These are phyloP conservation scores for Drosophila picticornis DNA, from an alignment of 2,888 invertebrate species.

Conservation along the genomic window DNA sequence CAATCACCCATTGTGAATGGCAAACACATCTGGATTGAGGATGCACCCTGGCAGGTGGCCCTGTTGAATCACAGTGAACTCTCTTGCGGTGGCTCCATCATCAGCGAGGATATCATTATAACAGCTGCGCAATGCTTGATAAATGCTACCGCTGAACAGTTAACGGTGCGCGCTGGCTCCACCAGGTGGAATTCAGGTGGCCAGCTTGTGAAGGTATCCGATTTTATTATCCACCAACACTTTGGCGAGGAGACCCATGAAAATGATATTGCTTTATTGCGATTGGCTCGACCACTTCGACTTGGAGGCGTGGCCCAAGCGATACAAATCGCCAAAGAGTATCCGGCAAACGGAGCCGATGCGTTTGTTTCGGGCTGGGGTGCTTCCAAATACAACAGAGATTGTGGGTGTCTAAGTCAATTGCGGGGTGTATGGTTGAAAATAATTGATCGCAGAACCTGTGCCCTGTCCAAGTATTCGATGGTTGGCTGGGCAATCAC, in stretches of 20 bases:
- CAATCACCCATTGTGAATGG: constrained; percentile 18
- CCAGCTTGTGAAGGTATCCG: constrained; percentile 7
- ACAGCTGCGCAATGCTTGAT: constrained; percentile 23
- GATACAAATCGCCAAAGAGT: constrained; percentile 2
- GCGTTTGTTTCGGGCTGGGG: constrained; percentile 31
- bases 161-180: constrained; percentile 27
- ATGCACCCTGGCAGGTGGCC: constrained; percentile 23
- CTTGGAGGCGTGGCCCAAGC: background rate
- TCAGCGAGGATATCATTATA: constrained; percentile 8
- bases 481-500: constrained; percentile 12
- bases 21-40: background rate
- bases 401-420: background rate
- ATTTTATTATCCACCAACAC: constrained; percentile 3
- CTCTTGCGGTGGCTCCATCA: constrained; percentile 23
- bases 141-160: background rate
- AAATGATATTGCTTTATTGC: constrained; percentile 19
- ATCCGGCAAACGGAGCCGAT: background rate
- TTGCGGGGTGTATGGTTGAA: constrained; percentile 1
- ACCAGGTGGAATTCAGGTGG: constrained; percentile 15
- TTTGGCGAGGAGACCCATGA: background rate
- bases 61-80: background rate
- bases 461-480: constrained; percentile 5
- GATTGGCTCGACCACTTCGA: background rate
- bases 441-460: background rate
- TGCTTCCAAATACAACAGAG: background rate